phyloP scores from a whole-genome alignment of 2,888 invertebrate genomes.

The Nematopogon swammerdamellus region DNA sequence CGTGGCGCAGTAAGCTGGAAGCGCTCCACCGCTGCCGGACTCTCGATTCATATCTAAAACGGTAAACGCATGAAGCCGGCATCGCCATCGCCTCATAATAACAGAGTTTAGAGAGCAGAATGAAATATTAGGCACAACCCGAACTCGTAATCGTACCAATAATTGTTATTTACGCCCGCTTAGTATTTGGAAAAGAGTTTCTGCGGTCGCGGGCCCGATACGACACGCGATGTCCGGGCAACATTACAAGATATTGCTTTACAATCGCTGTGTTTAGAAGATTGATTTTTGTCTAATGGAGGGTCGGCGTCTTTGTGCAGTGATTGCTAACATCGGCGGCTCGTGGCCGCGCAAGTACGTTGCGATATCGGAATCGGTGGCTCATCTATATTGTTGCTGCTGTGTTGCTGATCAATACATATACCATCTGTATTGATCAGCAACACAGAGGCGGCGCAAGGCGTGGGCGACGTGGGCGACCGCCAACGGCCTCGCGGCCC shows the following conservation, averaged over 20 bases:
- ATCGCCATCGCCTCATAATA: conserved; percentile 45
- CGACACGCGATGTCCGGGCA: background rate
- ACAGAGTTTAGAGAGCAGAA: conserved; percentile 48
- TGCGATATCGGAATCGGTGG: too few species aligned
- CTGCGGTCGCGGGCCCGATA: conserved; percentile 21
- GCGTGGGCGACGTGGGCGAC: too few species aligned
- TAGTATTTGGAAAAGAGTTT: conserved; percentile 28
- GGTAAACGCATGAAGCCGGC: conserved; percentile 31
- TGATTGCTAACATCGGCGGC: background rate
- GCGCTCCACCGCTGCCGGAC: background rate
- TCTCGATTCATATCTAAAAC: conserved; percentile 48
- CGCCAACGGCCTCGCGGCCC: too few species aligned
- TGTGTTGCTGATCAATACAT: too few species aligned
- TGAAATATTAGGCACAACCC: conserved; percentile 50
- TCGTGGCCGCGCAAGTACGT: too few species aligned
- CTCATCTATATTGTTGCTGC: too few species aligned
- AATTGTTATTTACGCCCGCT: conserved; percentile 41
- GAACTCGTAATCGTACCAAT: conserved; percentile 41
- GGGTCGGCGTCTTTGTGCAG: background rate
- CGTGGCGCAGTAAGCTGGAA: background rate
- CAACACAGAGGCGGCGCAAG: too few species aligned
- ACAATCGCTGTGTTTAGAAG: background rate
- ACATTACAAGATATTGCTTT: background rate
- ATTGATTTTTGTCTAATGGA: background rate
- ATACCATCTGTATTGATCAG: too few species aligned